Base-by-base conservation (phyloP, 2,888 invertebrate genomes). In the Balanococcus diminutus region DNA sequence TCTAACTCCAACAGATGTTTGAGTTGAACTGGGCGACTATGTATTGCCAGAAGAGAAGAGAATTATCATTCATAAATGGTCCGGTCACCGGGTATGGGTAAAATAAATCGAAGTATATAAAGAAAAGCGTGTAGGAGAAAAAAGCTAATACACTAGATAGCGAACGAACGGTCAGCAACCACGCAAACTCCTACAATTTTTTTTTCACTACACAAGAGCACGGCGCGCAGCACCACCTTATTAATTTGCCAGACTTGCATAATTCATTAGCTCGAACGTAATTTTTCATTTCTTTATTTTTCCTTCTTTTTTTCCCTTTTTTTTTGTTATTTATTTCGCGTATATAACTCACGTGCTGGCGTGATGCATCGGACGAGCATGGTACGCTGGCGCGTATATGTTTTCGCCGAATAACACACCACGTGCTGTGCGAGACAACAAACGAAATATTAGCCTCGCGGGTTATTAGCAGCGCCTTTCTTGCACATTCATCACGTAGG, bases 371-470 rank as follows among this genome's bases (percentile, higher is more conserved):
- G 67, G 16, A 67, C 19, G 28, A 67, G 67, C 67, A 61, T n/a
- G n/a, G 25, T 61, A 61, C 61, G 31, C 67, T n/a, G n/a, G 67
- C 67, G 67, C 28, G 67, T 72, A 19, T 22, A 36, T 79, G 31
- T 79, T 79, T 79, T 79, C 75, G 31, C 75, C 36, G 36, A 32
- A 79, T 36, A 36, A 79, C 56, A 56, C 56, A 56, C 56, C 56
- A 22, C 75, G 75, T 79, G 31, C 75, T 79, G 67, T 67, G 67
- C 67, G 25, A 67, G 67, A 67, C 67, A 67, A 67, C 67, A 67
- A 67, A 67, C 67, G 28, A 67, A 67, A 67, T 67, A 79, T 79
- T 36, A 79, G 75, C 36, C 75, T 79, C 75, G 75, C 75, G 75
- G 75, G 75, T 79, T 79, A 32, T 32, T 79, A 79, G 75, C 19